Conservation (phyloP, 2,888 invertebrate species). For the Ceriagrion tenellum region DNA sequence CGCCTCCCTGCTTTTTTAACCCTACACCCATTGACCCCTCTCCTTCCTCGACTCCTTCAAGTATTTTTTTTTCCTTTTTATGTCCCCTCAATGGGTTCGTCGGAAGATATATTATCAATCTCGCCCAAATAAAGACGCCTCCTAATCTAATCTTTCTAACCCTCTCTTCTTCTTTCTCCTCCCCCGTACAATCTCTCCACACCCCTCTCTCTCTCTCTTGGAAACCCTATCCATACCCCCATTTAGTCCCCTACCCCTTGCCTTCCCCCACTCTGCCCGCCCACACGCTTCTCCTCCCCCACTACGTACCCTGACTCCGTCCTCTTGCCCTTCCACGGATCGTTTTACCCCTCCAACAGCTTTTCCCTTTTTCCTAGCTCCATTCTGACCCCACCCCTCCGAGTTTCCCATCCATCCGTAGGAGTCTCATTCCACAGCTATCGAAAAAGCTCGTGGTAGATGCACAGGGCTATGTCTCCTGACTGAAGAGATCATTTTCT, state of each 20-base stretch:
- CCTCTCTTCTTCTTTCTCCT: background rate
- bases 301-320: background rate
- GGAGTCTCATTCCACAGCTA: too few relatives aligned
- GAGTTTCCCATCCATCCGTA: too few relatives aligned
- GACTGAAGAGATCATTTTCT: too few relatives aligned
- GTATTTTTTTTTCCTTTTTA: background rate
- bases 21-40: background rate
- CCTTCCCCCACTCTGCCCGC: background rate
- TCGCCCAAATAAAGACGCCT: slow-evolving; percentile 34
- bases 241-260: background rate
- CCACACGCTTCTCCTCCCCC: background rate
- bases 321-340: background rate
- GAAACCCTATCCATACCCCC: background rate
- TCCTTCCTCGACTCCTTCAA: background rate
- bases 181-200: too few relatives aligned
- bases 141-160: slow-evolving; percentile 17
- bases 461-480: too few relatives aligned
- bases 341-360: background rate
- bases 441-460: too few relatives aligned
- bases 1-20: background rate
- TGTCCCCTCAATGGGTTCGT: background rate
- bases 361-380: background rate
- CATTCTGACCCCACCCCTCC: background rate
- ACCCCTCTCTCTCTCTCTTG: background rate
- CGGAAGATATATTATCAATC: slow-evolving; percentile 39